phyloP scores from a whole-genome alignment of 2,888 invertebrate genomes.

The Troides aeacus region DNA sequence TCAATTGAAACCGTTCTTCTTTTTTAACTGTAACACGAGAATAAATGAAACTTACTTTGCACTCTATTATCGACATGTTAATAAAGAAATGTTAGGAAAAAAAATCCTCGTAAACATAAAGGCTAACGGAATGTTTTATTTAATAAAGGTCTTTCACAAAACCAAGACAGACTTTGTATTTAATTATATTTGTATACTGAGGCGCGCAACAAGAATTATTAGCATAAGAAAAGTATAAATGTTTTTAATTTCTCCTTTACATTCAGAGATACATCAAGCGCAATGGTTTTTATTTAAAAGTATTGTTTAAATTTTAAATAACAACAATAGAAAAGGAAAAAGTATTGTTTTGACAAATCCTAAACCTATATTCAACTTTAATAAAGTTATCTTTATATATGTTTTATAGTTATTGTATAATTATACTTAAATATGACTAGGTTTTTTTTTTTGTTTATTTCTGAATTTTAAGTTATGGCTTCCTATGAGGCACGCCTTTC shows the following conservation, averaged over 20 bases:
- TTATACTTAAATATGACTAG: no score
- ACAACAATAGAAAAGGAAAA: not conserved
- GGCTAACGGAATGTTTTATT: not conserved
- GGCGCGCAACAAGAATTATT: not conserved
- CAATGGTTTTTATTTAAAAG: not conserved
- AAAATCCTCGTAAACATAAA: not conserved
- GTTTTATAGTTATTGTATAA: not conserved
- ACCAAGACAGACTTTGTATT: not conserved
- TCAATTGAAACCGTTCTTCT: no score
- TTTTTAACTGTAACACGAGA: no score
- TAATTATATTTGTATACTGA: not conserved
- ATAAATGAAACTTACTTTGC: not conserved
- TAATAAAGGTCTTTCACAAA: not conserved
- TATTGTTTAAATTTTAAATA: no score
- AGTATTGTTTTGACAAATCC: no score
- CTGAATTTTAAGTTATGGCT: slow-evolving; percentile 23
- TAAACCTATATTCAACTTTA: no score
- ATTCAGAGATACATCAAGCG: not conserved
- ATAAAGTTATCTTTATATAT: not conserved
- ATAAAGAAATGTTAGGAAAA: not conserved
- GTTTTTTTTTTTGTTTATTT: slow-evolving; percentile 8
- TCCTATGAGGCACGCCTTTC: slow-evolving; percentile 28
- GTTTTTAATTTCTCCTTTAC: not conserved
- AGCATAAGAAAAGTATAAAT: not conserved
- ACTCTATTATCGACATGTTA: not conserved